These are phyloP conservation scores for Aspidiotus rigidus DNA, from an alignment of 2,888 invertebrate species.

Conservation along the genomic window DNA sequence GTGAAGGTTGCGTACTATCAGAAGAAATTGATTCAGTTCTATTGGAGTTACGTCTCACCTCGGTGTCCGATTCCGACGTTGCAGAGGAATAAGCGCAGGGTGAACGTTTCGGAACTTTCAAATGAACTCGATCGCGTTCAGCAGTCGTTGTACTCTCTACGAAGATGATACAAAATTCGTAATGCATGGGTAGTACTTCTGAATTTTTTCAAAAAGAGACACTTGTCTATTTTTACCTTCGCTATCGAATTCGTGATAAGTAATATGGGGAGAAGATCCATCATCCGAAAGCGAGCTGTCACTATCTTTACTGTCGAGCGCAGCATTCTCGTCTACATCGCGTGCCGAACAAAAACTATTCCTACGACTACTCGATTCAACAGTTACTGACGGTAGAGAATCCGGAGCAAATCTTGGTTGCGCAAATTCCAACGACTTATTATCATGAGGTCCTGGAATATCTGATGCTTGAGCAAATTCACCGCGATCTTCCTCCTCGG, in stretches of 20 bases:
- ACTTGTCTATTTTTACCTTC: conserved; percentile 42
- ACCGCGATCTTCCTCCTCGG: conserved; percentile 52
- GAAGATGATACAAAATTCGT: too few species aligned
- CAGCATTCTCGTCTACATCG: conserved; percentile 31
- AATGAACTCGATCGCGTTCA: conserved; percentile 41
- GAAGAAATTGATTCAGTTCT: not conserved
- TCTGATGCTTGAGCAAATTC: conserved; percentile 61
- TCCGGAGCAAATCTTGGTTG: conserved; percentile 17
- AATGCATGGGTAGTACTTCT: too few species aligned
- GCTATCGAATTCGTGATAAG: conserved; percentile 47
- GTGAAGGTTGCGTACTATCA: not conserved
- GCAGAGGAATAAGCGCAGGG: conserved; percentile 43
- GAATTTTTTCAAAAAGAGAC: not conserved
- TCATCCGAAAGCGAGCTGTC: conserved; percentile 38
- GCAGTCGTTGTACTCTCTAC: too few species aligned
- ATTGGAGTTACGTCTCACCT: conserved; percentile 50
- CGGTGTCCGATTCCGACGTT: conserved; percentile 59
- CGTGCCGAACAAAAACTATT: conserved; percentile 26
- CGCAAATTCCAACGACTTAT: conserved; percentile 24
- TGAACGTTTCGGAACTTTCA: conserved; percentile 49
- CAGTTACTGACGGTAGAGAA: conserved; percentile 16
- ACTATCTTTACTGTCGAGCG: conserved; percentile 37
- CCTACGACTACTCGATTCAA: conserved; percentile 11
- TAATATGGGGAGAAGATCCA: conserved; percentile 43
- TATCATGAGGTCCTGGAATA: conserved; percentile 43